These are phyloP conservation scores for Euplagia quadripunctaria DNA, from an alignment of 2,888 invertebrate genomes.

Conservation along the genomic window DNA sequence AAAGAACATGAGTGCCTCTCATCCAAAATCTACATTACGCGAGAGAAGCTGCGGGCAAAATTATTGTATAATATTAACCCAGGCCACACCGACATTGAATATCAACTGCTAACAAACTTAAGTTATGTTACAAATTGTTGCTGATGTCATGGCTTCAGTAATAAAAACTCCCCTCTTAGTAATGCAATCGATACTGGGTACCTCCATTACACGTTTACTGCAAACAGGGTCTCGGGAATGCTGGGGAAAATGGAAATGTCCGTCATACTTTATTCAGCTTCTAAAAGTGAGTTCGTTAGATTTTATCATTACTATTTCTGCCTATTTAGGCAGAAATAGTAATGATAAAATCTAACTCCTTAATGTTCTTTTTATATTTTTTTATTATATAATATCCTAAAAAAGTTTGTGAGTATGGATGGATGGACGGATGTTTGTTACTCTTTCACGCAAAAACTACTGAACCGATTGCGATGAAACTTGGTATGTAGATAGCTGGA, in stretches of 20 bases:
- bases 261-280: constrained; percentile 50
- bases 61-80: constrained; percentile 21
- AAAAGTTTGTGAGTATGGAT: no score
- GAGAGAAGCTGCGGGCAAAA: constrained; percentile 11
- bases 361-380: background rate
- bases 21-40: constrained; percentile 10
- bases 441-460: no score
- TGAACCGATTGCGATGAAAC: no score
- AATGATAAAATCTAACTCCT: no score
- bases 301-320: constrained; percentile 46
- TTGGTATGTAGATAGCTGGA: no score
- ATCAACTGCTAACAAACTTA: constrained; percentile 25
- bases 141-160: constrained; percentile 73
- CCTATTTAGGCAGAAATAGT: no score
- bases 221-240: constrained; percentile 63
- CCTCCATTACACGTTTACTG: constrained; percentile 81
- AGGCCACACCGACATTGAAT: constrained; percentile 12
- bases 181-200: constrained; percentile 75
- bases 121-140: constrained; percentile 49
- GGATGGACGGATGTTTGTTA: no score
- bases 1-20: background rate
- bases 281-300: constrained; percentile 47
- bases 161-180: constrained; percentile 69
- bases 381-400: background rate
- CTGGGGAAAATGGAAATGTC: constrained; percentile 66